Evolutionary conservation across 1,140 invertebrate genomes (phyloP), one percentile per base, ranked within the genome.

Genomic region (Solen grandis): DNA sequence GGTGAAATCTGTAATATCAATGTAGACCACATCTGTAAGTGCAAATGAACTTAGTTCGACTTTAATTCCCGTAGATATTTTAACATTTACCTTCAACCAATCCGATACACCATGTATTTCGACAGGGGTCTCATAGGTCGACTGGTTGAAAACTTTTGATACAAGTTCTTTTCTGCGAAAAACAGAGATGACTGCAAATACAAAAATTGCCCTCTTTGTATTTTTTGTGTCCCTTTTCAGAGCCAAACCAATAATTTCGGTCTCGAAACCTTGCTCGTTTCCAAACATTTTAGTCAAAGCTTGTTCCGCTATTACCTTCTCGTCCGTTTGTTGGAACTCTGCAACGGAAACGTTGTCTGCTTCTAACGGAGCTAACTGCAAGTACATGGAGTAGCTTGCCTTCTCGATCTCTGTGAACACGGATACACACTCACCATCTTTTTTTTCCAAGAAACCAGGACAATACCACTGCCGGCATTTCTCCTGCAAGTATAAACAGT

Each of bases 391-490:
- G n/a, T 63, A 76, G 2, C 22, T 54, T 5, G 74, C 62, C 41
- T 54, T 66, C n/a, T 55, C 41, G 33, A 55, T 50, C 31, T 76
- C 74, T 2, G 19, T 25, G 31, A 46, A 46, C 8, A 46, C 41
- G 19, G 75, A 65, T 25, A 78, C 35, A 29, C 75, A 78, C 25
- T 13, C 2, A 22, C 10, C 52, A 33, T 41, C 55, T n/a, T 41
- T 25, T 14, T 27, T 29, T n/a, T 65, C 19, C 22, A 46, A 10
- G 19, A 63, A 60, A 10, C 25, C 8, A 16, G 75, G 75, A 50
- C 75, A 78, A 57, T 59, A 69, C 75, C 75, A 78, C 35, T 78
- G 60, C 25, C 75, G 65, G 22, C 75, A 78, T 59, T 16, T 59
- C 25, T 78, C 65, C 75, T 78, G 50, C 0, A 78, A 78, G n/a